phyloP scores from a whole-genome alignment of 2,888 invertebrate species.

The Nemoura dubitans region DNA sequence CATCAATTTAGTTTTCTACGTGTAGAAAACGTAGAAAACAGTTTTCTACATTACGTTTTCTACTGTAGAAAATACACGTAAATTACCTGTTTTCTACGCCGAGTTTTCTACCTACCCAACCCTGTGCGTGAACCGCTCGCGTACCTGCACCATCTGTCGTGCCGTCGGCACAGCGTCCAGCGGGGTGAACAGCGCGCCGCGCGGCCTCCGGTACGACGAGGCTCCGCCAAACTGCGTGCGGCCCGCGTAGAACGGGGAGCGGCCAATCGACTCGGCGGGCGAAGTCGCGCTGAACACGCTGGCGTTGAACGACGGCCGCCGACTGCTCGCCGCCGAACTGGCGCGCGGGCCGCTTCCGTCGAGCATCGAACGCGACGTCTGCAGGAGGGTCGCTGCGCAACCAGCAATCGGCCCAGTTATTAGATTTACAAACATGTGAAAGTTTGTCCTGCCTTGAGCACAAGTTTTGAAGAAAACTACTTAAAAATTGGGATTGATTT shows the following conservation, averaged over 20 bases:
- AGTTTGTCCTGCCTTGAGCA: too few relatives aligned
- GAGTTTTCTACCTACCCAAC: too few relatives aligned
- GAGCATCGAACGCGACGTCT: constrained; percentile 42
- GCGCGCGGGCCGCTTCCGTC: constrained; percentile 57
- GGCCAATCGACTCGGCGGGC: neutral
- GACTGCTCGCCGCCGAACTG: constrained; percentile 58
- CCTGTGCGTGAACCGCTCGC: too few relatives aligned
- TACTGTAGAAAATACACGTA: too few relatives aligned
- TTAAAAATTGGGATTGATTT: too few relatives aligned
- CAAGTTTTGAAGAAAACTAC: too few relatives aligned
- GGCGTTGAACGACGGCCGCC: constrained; percentile 63
- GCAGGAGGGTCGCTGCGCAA: constrained; percentile 43
- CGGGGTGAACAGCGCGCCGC: constrained; percentile 34
- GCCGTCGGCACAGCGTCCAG: constrained; percentile 22
- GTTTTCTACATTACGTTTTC: too few relatives aligned
- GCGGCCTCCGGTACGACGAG: constrained; percentile 62
- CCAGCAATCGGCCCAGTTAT: neutral
- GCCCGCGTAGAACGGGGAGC: constrained; percentile 80
- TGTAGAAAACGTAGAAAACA: too few relatives aligned
- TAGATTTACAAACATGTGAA: too few relatives aligned
- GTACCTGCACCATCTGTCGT: constrained; percentile 19
- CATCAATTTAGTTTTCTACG: too few relatives aligned
- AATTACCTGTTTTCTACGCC: too few relatives aligned
- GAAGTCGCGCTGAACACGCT: constrained; percentile 26
- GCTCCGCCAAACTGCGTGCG: constrained; percentile 81